phyloP scores from a whole-genome alignment of 2,113 vertebrate genomes.

The Chloropsis cyanopogon region DNA sequence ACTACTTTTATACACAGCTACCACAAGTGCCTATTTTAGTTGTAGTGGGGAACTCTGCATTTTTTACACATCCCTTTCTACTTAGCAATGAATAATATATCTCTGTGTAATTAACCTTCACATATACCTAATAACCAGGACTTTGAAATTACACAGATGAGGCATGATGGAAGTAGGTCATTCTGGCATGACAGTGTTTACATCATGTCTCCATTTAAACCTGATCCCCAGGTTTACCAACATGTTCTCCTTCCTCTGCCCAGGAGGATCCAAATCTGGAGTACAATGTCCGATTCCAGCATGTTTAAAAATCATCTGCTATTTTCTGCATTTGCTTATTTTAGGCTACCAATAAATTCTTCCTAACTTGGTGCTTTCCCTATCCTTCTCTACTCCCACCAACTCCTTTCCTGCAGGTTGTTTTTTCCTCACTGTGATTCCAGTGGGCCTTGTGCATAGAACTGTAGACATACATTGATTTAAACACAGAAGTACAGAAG shows the following conservation, averaged over 20 bases:
- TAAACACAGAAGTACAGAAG: neutral
- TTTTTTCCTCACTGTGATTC: neutral
- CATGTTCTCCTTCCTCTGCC: neutral
- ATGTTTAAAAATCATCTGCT: neutral
- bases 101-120: neutral
- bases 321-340: neutral
- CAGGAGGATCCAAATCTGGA: neutral
- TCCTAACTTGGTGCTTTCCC: neutral
- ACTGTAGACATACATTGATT: neutral
- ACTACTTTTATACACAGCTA: neutral
- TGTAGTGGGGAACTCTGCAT: neutral
- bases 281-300: accelerated
- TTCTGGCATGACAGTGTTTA: neutral
- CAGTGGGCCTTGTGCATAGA: neutral
- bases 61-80: neutral
- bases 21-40: neutral
- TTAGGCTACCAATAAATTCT: neutral
- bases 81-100: neutral
- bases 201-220: neutral
- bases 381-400: neutral
- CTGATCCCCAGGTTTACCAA: neutral
- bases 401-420: neutral
- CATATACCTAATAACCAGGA: neutral
- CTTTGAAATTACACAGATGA: neutral
- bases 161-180: neutral